phyloP scores from a whole-genome alignment of 92 coral and sea anemone species.

The Epizoanthus illoricatus region DNA sequence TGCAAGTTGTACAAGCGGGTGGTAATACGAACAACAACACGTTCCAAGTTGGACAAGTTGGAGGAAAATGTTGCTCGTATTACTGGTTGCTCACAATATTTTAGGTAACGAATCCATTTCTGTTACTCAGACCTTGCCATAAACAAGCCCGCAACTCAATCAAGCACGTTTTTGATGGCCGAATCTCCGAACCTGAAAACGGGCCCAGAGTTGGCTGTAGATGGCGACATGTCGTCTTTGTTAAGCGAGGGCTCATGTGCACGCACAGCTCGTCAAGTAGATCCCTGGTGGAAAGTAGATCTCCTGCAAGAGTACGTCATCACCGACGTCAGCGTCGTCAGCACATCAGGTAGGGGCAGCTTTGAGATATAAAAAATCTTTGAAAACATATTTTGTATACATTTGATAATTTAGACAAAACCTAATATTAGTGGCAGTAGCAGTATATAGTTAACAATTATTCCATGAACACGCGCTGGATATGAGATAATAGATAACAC shows the following conservation, averaged over 20 bases:
- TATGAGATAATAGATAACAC: no score
- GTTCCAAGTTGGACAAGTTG: no score
- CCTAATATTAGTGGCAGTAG: no score
- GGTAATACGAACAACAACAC: no score
- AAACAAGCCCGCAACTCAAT: slow-evolving; percentile 69
- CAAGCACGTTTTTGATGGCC: slow-evolving; percentile 48
- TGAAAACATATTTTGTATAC: neutral
- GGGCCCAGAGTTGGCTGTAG: slow-evolving; percentile 71
- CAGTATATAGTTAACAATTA: no score
- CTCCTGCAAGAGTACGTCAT: slow-evolving; percentile 63
- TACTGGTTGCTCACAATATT: neutral
- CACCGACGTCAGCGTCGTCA: slow-evolving; percentile 79
- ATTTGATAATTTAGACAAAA: no score
- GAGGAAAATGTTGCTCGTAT: no score
- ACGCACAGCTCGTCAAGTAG: slow-evolving; percentile 59
- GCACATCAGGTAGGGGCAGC: slow-evolving; percentile 55
- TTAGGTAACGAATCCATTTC: neutral
- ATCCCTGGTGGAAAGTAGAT: slow-evolving; percentile 88
- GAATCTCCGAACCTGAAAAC: slow-evolving; percentile 34
- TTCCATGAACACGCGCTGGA: no score
- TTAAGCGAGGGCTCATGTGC: slow-evolving; percentile 70
- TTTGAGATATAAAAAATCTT: neutral
- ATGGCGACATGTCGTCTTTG: slow-evolving; percentile 70
- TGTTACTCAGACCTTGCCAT: slow-evolving; percentile 58
- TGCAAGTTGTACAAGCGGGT: no score